These are phyloP conservation scores for Stercorarius parasiticus DNA, from an alignment of 2,113 vertebrate genomes.

Conservation along the genomic window DNA sequence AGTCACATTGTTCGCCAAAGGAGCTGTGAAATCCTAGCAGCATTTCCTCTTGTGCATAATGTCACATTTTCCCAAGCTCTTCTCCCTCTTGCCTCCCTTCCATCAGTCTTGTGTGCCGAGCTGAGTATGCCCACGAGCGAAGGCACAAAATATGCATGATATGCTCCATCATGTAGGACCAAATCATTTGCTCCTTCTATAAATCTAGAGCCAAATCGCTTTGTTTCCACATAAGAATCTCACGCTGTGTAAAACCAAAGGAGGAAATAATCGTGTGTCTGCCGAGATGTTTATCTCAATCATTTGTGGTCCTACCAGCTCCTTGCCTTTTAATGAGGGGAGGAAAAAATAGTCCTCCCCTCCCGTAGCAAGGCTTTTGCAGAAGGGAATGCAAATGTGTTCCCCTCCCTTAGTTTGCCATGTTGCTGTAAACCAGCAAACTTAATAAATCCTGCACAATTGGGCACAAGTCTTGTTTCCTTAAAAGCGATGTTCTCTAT, in stretches of 20 bases:
- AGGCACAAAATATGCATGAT: slow-evolving; percentile 60
- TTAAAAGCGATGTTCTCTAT: slow-evolving; percentile 66
- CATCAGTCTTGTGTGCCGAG: slow-evolving; percentile 45
- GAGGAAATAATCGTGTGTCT: slow-evolving; percentile 52
- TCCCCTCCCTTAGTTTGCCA: slow-evolving; percentile 41
- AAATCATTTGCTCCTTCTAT: slow-evolving; percentile 51
- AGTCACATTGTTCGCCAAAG: slow-evolving; percentile 45
- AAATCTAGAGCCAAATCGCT: slow-evolving; percentile 66
- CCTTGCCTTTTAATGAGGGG: slow-evolving; percentile 23
- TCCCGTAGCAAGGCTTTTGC: neutral
- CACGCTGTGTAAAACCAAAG: slow-evolving; percentile 49
- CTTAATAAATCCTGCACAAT: slow-evolving; percentile 54
- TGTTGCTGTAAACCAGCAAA: slow-evolving; percentile 49
- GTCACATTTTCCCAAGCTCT: slow-evolving; percentile 42
- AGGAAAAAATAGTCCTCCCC: neutral
- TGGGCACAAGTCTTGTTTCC: slow-evolving; percentile 66
- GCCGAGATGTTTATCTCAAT: slow-evolving; percentile 48
- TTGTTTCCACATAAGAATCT: slow-evolving; percentile 54
- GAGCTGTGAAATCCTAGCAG: slow-evolving; percentile 59
- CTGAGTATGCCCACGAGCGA: slow-evolving; percentile 50
- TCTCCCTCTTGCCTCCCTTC: slow-evolving; percentile 35
- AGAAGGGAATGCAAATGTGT: neutral
- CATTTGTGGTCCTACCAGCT: neutral
- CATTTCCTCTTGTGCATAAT: slow-evolving; percentile 57
- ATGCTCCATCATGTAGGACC: slow-evolving; percentile 67